Evolutionary conservation across 2,888 invertebrate species (phyloP).

Genomic region (Drosophila basisetae): DNA sequence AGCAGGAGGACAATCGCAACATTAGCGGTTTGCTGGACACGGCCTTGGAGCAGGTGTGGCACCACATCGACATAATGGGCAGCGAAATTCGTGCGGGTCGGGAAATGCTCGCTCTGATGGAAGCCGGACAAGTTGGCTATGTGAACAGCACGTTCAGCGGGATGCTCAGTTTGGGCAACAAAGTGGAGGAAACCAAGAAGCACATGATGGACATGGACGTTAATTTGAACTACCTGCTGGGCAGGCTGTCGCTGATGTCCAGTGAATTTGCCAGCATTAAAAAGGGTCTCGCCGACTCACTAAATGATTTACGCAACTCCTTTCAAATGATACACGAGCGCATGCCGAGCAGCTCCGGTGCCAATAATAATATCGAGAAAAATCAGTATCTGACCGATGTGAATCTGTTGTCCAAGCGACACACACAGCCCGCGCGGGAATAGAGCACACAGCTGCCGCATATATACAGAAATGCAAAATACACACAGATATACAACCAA

Average conservation of each 20-base stretch:
- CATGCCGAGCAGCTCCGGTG: conserved; percentile 86
- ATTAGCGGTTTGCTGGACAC: conserved; percentile 91
- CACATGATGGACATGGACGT: conserved; percentile 92
- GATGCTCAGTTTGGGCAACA: conserved; percentile 92
- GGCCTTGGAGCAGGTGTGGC: conserved; percentile 94
- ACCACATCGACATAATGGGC: conserved; percentile 95
- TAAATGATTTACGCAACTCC: conserved; percentile 90
- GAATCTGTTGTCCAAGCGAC: conserved; percentile 82
- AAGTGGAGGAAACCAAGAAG: conserved; percentile 91
- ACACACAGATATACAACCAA: conserved; percentile 17
- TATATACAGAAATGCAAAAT: conserved; percentile 17
- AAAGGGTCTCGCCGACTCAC: conserved; percentile 89
- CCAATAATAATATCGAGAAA: conserved; percentile 87
- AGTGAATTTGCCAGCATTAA: conserved; percentile 94
- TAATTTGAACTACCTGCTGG: conserved; percentile 93
- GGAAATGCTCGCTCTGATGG: conserved; percentile 90
- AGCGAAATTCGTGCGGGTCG: conserved; percentile 92
- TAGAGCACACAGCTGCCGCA: conserved; percentile 10
- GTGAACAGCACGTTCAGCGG: conserved; percentile 91
- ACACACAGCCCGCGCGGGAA: conserved; percentile 51
- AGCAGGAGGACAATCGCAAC: conserved; percentile 90
- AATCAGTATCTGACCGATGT: conserved; percentile 83
- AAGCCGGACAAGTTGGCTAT: conserved; percentile 91
- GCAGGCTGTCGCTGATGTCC: conserved; percentile 91
- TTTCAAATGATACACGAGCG: conserved; percentile 88